These are phyloP conservation scores for Eristalis intricaria DNA, from an alignment of 2,888 invertebrate species.

Conservation along the genomic window DNA sequence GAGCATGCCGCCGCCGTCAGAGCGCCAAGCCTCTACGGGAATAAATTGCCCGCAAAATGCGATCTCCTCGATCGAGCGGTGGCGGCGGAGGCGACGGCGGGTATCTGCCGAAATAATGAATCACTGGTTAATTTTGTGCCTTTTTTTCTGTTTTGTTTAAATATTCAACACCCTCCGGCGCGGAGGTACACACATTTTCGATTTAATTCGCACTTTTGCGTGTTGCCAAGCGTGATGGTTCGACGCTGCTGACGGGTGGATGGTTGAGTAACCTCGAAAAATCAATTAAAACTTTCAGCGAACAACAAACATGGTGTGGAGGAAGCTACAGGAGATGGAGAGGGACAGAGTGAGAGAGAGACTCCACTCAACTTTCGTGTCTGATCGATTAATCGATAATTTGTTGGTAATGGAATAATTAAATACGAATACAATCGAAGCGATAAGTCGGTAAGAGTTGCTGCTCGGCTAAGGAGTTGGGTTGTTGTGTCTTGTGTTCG, in stretches of 20 bases:
- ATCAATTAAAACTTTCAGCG: conserved; percentile 26
- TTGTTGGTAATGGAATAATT: conserved; percentile 42
- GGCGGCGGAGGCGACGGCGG: no score
- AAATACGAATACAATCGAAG: conserved; percentile 28
- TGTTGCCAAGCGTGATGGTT: conserved; percentile 11
- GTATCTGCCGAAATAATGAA: conserved; percentile 35
- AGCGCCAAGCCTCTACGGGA: neutral
- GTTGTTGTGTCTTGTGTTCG: neutral
- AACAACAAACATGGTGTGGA: neutral
- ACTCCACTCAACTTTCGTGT: conserved; percentile 27
- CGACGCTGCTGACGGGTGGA: neutral
- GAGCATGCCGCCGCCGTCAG: neutral
- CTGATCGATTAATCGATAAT: conserved; percentile 42
- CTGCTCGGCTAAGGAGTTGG: neutral
- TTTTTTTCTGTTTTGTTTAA: neutral
- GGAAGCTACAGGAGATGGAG: neutral
- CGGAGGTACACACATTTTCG: neutral
- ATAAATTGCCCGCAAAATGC: neutral
- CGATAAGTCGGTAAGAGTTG: neutral
- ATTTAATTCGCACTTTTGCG: conserved; percentile 7
- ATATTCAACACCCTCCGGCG: conserved; percentile 37
- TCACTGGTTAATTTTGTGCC: neutral
- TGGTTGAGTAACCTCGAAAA: conserved; percentile 16
- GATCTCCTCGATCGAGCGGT: neutral
- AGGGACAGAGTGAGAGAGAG: neutral